Percentiles rank a stretch among this genome's conserved stretches.
Evolutionary conservation across 2,888 invertebrate genomes (phyloP).

Genomic region (Troides aeacus): DNA sequence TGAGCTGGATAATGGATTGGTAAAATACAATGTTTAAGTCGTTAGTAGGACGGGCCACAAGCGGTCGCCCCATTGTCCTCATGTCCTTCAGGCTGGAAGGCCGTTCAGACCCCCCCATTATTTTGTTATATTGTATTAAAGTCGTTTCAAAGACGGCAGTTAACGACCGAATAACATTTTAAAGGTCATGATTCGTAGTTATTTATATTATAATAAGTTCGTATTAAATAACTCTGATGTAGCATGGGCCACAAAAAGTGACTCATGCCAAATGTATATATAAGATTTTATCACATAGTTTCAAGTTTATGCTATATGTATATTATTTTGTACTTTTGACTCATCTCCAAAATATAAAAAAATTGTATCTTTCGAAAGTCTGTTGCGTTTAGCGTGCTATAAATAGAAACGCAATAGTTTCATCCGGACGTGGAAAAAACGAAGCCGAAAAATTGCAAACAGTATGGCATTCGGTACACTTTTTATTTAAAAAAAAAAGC

Average conservation of each 20-base stretch:
- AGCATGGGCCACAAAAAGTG: background rate
- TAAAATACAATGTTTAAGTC: slow-evolving; percentile 51
- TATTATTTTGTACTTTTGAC: no score
- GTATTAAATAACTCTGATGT: slow-evolving; percentile 12
- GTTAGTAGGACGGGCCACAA: slow-evolving; percentile 47
- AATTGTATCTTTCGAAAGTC: background rate
- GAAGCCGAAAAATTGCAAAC: slow-evolving; percentile 67
- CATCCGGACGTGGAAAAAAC: slow-evolving; percentile 66
- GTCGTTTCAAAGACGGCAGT: slow-evolving; percentile 41
- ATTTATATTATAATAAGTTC: slow-evolving; percentile 2
- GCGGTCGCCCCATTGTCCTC: slow-evolving; percentile 59
- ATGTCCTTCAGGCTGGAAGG: slow-evolving; percentile 65
- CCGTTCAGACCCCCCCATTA: slow-evolving; percentile 46
- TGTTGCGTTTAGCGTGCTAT: slow-evolving; percentile 3
- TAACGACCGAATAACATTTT: slow-evolving; percentile 34
- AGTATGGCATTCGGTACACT: slow-evolving; percentile 55
- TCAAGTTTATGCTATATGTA: no score
- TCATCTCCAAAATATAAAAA: no score
- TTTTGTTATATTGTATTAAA: slow-evolving; percentile 35
- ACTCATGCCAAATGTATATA: no score
- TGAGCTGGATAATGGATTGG: slow-evolving; percentile 44
- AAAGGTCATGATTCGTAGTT: slow-evolving; percentile 23
- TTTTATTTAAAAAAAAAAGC: slow-evolving; percentile 58
- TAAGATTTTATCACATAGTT: no score
- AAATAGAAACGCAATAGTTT: slow-evolving; percentile 31